A percentile compares a stretch with the other conserved stretches of the same genome.
Conservation (phyloP, 2,797 vertebrate species). For the Acropternis orthonyx region DNA sequence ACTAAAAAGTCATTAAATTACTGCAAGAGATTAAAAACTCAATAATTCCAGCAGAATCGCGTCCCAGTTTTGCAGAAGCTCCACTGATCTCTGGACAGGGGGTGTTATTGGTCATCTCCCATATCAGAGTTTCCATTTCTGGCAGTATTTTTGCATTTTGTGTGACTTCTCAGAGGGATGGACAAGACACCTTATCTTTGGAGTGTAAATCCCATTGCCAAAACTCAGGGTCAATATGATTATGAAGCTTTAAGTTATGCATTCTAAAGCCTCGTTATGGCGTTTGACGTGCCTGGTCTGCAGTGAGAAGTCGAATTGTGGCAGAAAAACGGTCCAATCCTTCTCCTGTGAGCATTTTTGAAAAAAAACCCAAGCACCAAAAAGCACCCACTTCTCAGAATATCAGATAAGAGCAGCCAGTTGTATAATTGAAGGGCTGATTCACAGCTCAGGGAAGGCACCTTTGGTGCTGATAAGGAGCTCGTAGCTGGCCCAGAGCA, state of each 20-base stretch:
- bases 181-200: rapidly evolving
- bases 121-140: not conserved
- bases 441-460: not conserved
- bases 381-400: not conserved
- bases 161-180: not conserved
- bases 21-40: not conserved
- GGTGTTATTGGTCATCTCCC: not conserved
- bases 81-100: not conserved
- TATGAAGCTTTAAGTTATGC: not conserved
- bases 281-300: not conserved
- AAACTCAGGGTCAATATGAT: not conserved
- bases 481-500: not conserved
- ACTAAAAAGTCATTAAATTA: not conserved
- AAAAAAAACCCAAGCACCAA: too few relatives aligned
- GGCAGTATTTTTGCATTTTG: not conserved
- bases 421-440: not conserved
- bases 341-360: not conserved
- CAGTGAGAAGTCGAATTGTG: not conserved
- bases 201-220: not conserved
- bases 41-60: rapidly evolving
- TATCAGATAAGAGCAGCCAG: not conserved
- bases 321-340: not conserved
- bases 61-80: not conserved
- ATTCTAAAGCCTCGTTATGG: not conserved
- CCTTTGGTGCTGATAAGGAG: not conserved